Evolutionary conservation across 2,888 invertebrate species (phyloP), one percentile per base, ranked within the genome.

Genomic region (Ichneumon xanthorius): DNA sequence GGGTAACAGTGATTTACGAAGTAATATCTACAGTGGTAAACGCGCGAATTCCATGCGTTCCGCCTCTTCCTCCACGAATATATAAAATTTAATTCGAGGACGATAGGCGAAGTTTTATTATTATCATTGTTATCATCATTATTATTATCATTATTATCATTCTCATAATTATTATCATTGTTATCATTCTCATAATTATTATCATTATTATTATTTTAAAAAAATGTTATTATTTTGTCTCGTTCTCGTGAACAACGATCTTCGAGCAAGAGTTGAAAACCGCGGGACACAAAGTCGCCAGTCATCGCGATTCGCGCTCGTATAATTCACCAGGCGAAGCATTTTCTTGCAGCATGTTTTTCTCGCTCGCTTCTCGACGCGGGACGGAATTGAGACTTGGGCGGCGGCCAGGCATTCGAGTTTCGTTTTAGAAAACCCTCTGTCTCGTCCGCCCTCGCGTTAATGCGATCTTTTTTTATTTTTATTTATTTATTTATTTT

Each of bases 231-330:
- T 45, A 33, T 55, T 65, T 67, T n/a, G 33, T 19, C 40, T 11
- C 4, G 37, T 76, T 22, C 45, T 70, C 50, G 37, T 78, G 68
- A 68, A 58, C 76, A 65, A 79, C 26, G 68, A 50, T 16, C 81
- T 71, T 63, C 75, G 14, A 50, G 53, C 16, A 68, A 82, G 82
- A 58, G 78, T 75, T 72, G 45, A 73, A 85, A 83, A 40, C 63
- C 67, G 65, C 78, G 80, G 80, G 84, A 81, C 67, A 85, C 81
- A 83, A 85, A 87, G 87, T 87, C 86, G 81, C 87, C 82, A 87
- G 87, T 86, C 86, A 82, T 84, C 86, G 85, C 61, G 83, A 61
- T 80, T 84, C 80, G 63, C 76, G 71, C 73, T 48, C 70, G 55
- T 77, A 63, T 81, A 80, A 84, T 87, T 84, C 79, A 84, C 67